Conservation (phyloP, 2,113 vertebrate species). For the Rhinoderma darwinii region DNA sequence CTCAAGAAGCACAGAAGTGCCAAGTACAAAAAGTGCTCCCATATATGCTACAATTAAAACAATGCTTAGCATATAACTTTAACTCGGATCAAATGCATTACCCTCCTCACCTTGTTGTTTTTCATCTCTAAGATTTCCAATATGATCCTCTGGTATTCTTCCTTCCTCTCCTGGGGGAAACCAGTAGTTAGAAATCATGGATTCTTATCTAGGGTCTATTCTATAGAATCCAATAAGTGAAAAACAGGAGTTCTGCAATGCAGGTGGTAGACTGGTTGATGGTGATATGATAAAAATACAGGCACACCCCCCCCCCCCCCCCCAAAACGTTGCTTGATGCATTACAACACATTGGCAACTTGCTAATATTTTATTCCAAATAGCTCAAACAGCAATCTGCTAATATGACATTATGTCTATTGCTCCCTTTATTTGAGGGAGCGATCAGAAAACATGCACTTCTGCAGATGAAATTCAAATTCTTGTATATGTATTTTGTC, state of each 20-base stretch:
- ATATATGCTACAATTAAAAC: background rate
- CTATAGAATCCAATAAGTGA: conserved; percentile 15
- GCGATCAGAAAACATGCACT: background rate
- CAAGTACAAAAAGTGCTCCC: background rate
- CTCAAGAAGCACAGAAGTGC: background rate
- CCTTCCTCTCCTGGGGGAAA: conserved; percentile 69
- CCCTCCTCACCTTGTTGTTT: conserved; percentile 69
- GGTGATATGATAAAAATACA: background rate
- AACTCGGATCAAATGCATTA: conserved; percentile 13
- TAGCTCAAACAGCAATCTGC: background rate
- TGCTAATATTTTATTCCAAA: background rate
- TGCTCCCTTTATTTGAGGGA: background rate
- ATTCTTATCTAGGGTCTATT: conserved; percentile 57
- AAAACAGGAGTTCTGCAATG: background rate
- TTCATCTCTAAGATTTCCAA: conserved; percentile 69
- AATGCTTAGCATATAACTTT: background rate
- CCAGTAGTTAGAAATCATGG: conserved; percentile 67
- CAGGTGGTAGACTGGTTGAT: background rate
- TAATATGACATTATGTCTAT: background rate
- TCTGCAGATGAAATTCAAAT: background rate
- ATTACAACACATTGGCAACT: background rate
- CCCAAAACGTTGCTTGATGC: background rate
- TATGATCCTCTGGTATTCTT: conserved; percentile 69
- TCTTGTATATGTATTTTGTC: background rate
- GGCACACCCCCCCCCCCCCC: background rate